Conservation (phyloP, 92 coral and sea anemone genomes). For the Heliopora coerulea region DNA sequence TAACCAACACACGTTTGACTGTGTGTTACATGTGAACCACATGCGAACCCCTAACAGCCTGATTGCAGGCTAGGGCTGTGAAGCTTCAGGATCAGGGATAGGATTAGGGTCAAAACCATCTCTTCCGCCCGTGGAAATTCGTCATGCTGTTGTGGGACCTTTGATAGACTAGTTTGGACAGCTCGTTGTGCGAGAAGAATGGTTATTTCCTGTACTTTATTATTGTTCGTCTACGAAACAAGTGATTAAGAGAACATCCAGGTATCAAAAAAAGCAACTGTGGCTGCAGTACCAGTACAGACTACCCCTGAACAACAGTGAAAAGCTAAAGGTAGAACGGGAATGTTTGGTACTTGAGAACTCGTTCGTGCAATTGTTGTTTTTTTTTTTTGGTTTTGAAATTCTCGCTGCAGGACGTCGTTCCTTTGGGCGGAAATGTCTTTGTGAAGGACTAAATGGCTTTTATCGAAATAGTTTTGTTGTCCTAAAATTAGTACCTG, state of each 20-base stretch:
- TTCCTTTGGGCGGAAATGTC: slow-evolving; percentile 7
- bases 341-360: neutral
- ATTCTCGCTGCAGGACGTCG: neutral
- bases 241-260: neutral
- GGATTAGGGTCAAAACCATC: no score
- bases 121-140: no score
- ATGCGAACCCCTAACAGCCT: no score
- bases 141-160: no score
- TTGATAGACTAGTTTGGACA: no score
- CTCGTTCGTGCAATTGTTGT: neutral
- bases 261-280: no score
- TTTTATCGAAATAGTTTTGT: slow-evolving; percentile 3
- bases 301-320: no score
- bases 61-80: no score
- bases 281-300: no score
- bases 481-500: neutral
- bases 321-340: neutral
- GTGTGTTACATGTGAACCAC: no score
- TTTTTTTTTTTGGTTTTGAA: slow-evolving; percentile 11
- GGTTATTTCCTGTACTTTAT: slow-evolving; percentile 23
- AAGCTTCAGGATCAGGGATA: no score
- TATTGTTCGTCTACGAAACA: neutral
- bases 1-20: no score
- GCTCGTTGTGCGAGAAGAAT: neutral
- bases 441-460: slow-evolving; percentile 6